phyloP scores from a whole-genome alignment of 2,113 vertebrate species.

The Girardinichthys multiradiatus region DNA sequence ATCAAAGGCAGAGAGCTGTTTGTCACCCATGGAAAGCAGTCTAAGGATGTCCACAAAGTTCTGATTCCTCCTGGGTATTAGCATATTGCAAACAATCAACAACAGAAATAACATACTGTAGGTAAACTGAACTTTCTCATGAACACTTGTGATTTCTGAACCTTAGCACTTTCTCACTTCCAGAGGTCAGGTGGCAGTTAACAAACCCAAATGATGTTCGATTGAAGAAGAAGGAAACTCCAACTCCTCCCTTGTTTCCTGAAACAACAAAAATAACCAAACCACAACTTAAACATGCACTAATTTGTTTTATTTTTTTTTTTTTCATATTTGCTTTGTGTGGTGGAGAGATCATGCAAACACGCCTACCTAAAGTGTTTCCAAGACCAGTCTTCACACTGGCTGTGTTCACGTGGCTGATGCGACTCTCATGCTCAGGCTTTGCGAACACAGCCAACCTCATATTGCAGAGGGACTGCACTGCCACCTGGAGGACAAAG shows the following conservation, averaged over 20 bases:
- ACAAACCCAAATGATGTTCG: constrained; percentile 88
- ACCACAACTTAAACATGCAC: not conserved
- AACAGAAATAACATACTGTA: not conserved
- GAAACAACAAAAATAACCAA: constrained; percentile 24
- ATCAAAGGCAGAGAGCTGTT: constrained; percentile 80
- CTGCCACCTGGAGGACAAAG: constrained; percentile 81
- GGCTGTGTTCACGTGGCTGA: constrained; percentile 86
- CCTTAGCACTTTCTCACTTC: constrained; percentile 88
- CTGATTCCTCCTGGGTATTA: constrained; percentile 80
- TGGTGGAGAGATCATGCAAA: not conserved
- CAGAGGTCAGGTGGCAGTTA: constrained; percentile 90
- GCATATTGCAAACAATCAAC: not conserved
- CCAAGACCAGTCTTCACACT: constrained; percentile 88
- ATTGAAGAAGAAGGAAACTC: constrained; percentile 84
- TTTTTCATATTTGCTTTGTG: not conserved
- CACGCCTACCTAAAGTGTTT: constrained; percentile 84
- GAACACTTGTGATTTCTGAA: constrained; percentile 42
- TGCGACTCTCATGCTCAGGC: constrained; percentile 81
- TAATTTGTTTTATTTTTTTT: not conserved
- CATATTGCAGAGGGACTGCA: constrained; percentile 90
- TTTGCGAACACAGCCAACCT: constrained; percentile 87
- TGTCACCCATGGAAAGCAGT: constrained; percentile 81
- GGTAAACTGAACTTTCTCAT: not conserved
- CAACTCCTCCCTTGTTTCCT: constrained; percentile 90
- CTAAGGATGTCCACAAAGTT: constrained; percentile 83